Evolutionary conservation across 2,797 vertebrate genomes (phyloP), one percentile per base, ranked within the genome.

Genomic region (Pampus argenteus): DNA sequence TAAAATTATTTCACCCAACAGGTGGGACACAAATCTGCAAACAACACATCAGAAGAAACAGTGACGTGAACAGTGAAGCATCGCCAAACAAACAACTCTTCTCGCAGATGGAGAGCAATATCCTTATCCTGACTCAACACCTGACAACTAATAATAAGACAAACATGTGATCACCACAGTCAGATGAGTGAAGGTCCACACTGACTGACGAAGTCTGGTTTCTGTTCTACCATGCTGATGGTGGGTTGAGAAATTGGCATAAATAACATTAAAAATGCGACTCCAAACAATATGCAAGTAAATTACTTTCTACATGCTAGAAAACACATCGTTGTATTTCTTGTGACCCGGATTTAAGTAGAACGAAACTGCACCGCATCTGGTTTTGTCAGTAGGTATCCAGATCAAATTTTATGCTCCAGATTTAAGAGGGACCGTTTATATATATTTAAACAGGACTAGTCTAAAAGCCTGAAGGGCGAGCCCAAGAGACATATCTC

Each of bases 191-290:
- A 42, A 34, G 54, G 74, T 67, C 54, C 28, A 47, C 22, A 42
- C 23, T 56, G 44, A 62, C 68, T 52, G 57, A 81, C 13, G 23
- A 73, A 71, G 70, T n/a, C 48, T 13, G 65, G 9, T 72, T 74
- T 76, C 55, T 73, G 66, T 20, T 74, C 66, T 5, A 68, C 79
- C 83, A 83, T 82, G 63, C 64, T 72, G 83, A 56, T 23, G 17
- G 86, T 87, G 76, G 85, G 85, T 20, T 78, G 85, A 82, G 23
- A 81, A 79, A 26, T 2, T 73, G 75, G 81, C 74, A 61, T 56
- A 44, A 83, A 72, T 60, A 76, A 55, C 50, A 17, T n/a, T n/a
- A n/a, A n/a, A n/a, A n/a, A n/a, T n/a, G n/a, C n/a, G n/a, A n/a
- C n/a, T n/a, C n/a, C n/a, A n/a, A 57, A 25, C 48, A 52, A 52